These are phyloP conservation scores for Festucalex cinctus DNA, from an alignment of 2,113 vertebrate genomes.

Conservation along the genomic window DNA sequence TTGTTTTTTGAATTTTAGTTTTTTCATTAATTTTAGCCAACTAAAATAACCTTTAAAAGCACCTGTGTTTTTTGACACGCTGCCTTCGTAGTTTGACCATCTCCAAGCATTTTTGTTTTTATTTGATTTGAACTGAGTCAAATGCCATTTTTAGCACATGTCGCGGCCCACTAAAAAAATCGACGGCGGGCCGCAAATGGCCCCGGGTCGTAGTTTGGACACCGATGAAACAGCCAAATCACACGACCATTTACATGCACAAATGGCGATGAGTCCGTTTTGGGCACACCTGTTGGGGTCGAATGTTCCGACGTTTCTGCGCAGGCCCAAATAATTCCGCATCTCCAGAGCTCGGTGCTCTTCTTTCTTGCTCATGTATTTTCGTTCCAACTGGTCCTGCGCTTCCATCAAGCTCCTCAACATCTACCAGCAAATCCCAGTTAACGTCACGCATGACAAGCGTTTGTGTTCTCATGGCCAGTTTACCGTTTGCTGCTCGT, in stretches of 20 bases:
- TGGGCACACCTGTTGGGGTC: constrained; percentile 81
- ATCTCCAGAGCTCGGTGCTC: constrained; percentile 77
- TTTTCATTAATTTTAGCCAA: too few species aligned
- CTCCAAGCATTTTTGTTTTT: too few species aligned
- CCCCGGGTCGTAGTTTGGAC: too few species aligned
- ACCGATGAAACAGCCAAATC: not conserved
- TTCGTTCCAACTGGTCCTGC: constrained; percentile 80
- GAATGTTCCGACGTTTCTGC: constrained; percentile 71
- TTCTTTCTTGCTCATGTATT: constrained; percentile 80
- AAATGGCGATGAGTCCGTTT: not conserved
- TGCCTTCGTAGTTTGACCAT: too few species aligned
- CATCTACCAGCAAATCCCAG: constrained; percentile 57
- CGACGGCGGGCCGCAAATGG: too few species aligned
- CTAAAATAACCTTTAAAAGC: too few species aligned
- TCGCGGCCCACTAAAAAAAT: too few species aligned
- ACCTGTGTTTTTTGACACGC: too few species aligned
- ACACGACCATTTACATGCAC: not conserved
- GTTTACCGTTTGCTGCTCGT: constrained; percentile 79
- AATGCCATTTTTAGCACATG: too few species aligned
- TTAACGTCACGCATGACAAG: not conserved
- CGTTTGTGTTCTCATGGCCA: not conserved
- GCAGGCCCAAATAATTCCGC: constrained; percentile 72
- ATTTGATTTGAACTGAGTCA: too few species aligned
- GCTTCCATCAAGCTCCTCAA: constrained; percentile 78
- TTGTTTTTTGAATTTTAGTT: too few species aligned